Conservation (phyloP, 2,888 invertebrate species). For the Ophraella communa region DNA sequence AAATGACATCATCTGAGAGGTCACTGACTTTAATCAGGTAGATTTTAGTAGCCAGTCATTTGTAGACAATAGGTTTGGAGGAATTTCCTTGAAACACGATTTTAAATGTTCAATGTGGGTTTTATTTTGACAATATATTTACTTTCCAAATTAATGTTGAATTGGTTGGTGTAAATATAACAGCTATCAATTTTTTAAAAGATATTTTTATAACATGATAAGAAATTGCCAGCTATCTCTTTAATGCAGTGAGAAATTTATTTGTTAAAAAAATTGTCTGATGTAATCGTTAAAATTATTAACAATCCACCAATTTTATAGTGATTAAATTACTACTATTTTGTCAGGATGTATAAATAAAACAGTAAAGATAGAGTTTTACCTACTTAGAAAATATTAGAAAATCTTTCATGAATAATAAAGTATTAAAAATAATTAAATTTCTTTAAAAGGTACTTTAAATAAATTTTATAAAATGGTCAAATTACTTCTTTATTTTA, state of each 20-base stretch:
- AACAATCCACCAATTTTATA: neutral
- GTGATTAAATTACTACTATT: neutral
- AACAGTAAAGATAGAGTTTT: neutral
- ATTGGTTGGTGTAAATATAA: neutral
- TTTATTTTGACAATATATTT: neutral
- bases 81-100: neutral
- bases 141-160: neutral
- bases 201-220: no score
- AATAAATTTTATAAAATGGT: neutral
- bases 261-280: no score
- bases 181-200: neutral
- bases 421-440: no score
- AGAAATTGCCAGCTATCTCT: no score
- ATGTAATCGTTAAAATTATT: no score
- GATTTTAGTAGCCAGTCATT: neutral
- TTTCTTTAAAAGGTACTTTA: neutral
- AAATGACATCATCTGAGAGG: neutral
- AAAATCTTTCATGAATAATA: no score
- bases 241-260: no score
- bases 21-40: neutral
- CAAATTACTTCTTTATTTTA: neutral
- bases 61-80: neutral
- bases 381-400: no score
- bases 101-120: neutral
- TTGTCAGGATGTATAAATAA: neutral